Base-by-base conservation (phyloP, 2,113 vertebrate genomes). In the Xiphorhynchus elegans region DNA sequence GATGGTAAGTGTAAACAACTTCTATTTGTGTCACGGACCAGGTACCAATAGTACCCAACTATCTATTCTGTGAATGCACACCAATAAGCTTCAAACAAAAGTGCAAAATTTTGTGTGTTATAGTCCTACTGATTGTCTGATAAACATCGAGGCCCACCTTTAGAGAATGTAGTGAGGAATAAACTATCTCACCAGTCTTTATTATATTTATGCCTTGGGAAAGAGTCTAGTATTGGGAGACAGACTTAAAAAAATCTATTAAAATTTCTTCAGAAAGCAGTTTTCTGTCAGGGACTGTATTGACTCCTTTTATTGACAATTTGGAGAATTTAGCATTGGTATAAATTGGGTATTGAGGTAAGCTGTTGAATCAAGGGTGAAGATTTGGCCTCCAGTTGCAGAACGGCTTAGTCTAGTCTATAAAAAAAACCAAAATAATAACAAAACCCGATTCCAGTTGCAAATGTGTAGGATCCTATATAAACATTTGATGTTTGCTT, bases 361-460 rank as follows among this genome's bases (percentile, higher is more conserved):
- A 91, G 55, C 13, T 63, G 1, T 25, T 58, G 13, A 62, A 24
- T 40, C 11, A 70, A 70, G 37, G 12, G 33, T 67, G 33, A 76
- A 13, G 25, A 26, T 84, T 75, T 70, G 35, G 21, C 13, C 14
- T 83, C 12, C 10, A 33, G 28, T 4, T 82, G 33, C 33, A 89
- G 28, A 89, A 75, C 16, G 3, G 13, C 25, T 86, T 74, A n/a
- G 35, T 13, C 10, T 78, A 20, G 12, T 33, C 21, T 19, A 58
- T 17, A 3, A 76, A 55, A 62, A 28, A 0, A 0, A 1, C 1
- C 4, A 10, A 44, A 44, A 8, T 39, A 81, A 28, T 39, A 40
- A 33, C 2, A 23, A 28, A 26, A 44, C 1, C 2, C 3, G 2
- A 23, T 56, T 69, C 18, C 4, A 40, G 8, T 21, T 86, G 16